Conservation (phyloP, 2,797 vertebrate species). For the Allobates femoralis region DNA sequence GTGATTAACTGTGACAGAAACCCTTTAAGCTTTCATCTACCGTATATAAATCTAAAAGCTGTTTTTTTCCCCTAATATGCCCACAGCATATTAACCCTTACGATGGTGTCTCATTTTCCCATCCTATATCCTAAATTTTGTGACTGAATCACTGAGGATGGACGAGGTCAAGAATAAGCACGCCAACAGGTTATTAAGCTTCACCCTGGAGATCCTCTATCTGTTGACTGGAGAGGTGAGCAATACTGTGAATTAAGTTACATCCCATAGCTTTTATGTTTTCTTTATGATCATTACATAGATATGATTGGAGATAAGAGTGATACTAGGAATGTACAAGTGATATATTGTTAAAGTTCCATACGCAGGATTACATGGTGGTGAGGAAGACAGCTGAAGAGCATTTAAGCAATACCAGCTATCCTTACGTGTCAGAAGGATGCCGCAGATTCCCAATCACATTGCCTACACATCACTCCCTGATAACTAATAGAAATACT, state of each 20-base stretch:
- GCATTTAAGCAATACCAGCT: too few relatives aligned
- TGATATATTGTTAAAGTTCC: neutral
- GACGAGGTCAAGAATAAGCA: neutral
- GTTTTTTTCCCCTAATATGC: too few relatives aligned
- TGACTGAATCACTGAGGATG: neutral
- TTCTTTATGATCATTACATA: neutral
- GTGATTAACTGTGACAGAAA: too few relatives aligned
- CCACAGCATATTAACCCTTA: too few relatives aligned
- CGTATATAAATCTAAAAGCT: too few relatives aligned
- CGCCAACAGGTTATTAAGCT: neutral
- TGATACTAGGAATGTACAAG: neutral
- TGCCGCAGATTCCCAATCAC: too few relatives aligned
- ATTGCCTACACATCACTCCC: neutral
- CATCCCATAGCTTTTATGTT: too few relatives aligned
- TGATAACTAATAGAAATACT: neutral
- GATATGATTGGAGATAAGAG: neutral
- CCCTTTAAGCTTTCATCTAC: too few relatives aligned
- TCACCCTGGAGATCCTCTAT: neutral
- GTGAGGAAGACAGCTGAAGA: too few relatives aligned
- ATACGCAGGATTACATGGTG: neutral
- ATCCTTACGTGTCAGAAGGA: too few relatives aligned
- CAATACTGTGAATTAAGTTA: neutral
- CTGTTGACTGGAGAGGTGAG: neutral
- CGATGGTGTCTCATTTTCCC: too few relatives aligned
- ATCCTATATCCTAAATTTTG: neutral